A percentile compares a stretch with the other conserved stretches of the same genome.
These are phyloP conservation scores for Thymelicus acteon DNA, from an alignment of 2,888 invertebrate species.

Conservation along the genomic window DNA sequence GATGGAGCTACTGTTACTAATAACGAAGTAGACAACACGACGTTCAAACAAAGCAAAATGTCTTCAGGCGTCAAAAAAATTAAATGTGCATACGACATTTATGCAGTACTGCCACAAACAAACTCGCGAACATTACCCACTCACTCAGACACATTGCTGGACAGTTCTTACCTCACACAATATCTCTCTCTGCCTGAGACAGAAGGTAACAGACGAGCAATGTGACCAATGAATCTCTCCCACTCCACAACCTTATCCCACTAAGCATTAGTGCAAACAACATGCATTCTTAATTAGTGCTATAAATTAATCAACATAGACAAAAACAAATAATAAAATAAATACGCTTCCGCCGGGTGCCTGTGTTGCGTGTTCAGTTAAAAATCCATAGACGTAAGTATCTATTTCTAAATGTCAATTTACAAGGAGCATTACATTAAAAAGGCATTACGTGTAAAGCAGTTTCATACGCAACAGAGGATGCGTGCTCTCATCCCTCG, in stretches of 20 bases:
- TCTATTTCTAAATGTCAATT: neutral
- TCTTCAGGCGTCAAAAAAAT: constrained; percentile 37
- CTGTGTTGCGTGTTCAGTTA: constrained; percentile 1
- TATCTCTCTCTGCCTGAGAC: neutral
- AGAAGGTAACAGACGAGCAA: constrained; percentile 22
- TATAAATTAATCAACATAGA: constrained; percentile 70
- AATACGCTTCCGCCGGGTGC: constrained; percentile 4
- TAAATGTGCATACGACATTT: constrained; percentile 27
- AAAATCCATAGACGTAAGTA: too few relatives aligned
- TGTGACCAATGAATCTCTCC: constrained; percentile 14
- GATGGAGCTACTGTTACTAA: constrained; percentile 38
- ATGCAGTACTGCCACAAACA: constrained; percentile 26
- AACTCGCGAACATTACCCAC: constrained; percentile 18
- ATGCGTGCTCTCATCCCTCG: too few relatives aligned
- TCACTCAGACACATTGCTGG: constrained; percentile 16
- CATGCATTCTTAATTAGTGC: constrained; percentile 62
- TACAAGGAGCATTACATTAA: too few relatives aligned
- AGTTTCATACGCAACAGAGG: too few relatives aligned
- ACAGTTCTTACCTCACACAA: neutral
- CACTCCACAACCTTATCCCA: constrained; percentile 30
- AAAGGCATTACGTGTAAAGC: too few relatives aligned
- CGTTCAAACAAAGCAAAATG: constrained; percentile 37
- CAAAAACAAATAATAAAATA: constrained; percentile 47
- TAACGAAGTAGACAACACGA: constrained; percentile 24
- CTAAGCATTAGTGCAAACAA: constrained; percentile 46